Conservation (phyloP, 2,113 vertebrate genomes). For the Halichoeres trimaculatus region DNA sequence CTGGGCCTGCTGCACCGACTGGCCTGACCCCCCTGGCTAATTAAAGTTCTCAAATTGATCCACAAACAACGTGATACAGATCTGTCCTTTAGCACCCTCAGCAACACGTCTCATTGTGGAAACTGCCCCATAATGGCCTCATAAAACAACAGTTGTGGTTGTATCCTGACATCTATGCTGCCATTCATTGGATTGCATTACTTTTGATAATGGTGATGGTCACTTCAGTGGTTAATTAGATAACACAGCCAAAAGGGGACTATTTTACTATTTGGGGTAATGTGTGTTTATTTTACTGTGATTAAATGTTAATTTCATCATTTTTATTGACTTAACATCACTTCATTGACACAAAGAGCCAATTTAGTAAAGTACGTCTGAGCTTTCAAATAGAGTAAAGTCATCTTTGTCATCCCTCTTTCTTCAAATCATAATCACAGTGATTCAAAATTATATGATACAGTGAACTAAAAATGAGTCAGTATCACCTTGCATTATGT, state of each 20-base stretch:
- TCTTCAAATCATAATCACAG: too few species aligned
- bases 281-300: not conserved
- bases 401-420: too few species aligned
- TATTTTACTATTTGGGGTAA: not conserved
- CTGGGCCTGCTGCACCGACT: constrained; percentile 73
- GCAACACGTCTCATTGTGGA: constrained; percentile 71
- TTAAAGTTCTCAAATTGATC: constrained; percentile 88
- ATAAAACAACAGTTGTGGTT: constrained; percentile 74
- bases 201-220: constrained; percentile 43
- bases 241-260: not conserved
- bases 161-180: constrained; percentile 50
- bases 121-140: constrained; percentile 79
- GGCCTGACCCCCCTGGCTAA: constrained; percentile 80
- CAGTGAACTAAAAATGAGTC: too few species aligned
- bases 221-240: constrained; percentile 30
- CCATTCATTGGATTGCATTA: constrained; percentile 51
- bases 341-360: not conserved
- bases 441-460: too few species aligned
- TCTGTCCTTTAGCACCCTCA: constrained; percentile 84
- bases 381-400: not conserved
- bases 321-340: not conserved
- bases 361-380: not conserved
- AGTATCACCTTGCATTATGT: too few species aligned
- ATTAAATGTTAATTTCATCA: not conserved
- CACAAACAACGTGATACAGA: constrained; percentile 84